Conservation (phyloP, 2,888 invertebrate species). For the Papilio gigon region DNA sequence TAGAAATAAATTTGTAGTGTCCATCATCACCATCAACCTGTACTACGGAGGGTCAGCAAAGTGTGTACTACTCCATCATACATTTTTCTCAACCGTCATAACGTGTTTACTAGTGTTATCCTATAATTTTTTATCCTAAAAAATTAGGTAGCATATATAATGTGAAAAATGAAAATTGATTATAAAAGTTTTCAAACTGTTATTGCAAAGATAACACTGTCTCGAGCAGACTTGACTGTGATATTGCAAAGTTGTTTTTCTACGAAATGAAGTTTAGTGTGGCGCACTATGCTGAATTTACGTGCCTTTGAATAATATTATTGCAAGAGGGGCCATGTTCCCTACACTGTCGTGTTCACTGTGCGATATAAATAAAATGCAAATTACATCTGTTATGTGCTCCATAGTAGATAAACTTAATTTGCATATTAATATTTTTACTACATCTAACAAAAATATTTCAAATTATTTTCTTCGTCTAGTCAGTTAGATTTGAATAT, state of each 20-base stretch:
- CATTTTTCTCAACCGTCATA: no score
- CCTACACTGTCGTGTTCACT: not conserved
- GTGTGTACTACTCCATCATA: no score
- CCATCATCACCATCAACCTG: no score
- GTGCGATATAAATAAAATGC: conserved; percentile 8
- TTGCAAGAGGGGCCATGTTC: conserved; percentile 9
- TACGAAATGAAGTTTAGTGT: conserved; percentile 27
- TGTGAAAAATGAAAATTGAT: not conserved
- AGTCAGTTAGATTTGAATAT: conserved; percentile 4
- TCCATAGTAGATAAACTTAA: not conserved
- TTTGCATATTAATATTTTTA: conserved; percentile 11
- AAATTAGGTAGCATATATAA: no score
- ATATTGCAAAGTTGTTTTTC: conserved; percentile 11
- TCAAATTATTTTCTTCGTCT: not conserved
- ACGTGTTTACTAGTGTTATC: no score
- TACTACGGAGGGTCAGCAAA: no score
- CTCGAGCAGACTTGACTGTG: not conserved
- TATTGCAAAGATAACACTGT: not conserved
- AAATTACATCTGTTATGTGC: conserved; percentile 7
- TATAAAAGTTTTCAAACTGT: not conserved
- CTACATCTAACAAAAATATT: not conserved
- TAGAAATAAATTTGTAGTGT: not conserved
- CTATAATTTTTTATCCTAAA: no score
- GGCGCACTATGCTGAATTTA: not conserved
- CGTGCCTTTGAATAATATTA: conserved; percentile 33